A percentile compares a stretch with the other conserved stretches of the same genome.
Conservation (phyloP, 2,888 invertebrate species). For the Tachina fera region DNA sequence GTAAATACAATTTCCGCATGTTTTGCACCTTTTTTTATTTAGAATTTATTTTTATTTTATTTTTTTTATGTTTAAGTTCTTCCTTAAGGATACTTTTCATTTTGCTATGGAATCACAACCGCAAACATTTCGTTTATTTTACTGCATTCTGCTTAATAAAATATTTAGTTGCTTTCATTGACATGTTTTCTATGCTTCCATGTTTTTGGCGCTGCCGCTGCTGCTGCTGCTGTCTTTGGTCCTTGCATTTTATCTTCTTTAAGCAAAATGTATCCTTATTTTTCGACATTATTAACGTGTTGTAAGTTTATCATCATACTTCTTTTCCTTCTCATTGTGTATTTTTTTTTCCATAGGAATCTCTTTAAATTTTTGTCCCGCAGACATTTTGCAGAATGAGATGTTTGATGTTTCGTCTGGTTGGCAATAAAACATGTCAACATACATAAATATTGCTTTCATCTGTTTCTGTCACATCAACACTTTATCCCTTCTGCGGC, state of each 20-base stretch:
- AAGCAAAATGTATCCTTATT: slow-evolving; percentile 42
- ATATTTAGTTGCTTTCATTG: slow-evolving; percentile 80
- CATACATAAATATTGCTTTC: slow-evolving; percentile 48
- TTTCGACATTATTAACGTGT: slow-evolving; percentile 49
- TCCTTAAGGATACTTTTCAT: slow-evolving; percentile 71
- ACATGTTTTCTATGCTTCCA: slow-evolving; percentile 76
- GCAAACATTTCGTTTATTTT: slow-evolving; percentile 75
- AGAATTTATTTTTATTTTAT: slow-evolving; percentile 36
- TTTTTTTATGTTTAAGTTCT: slow-evolving; percentile 43
- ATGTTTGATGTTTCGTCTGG: slow-evolving; percentile 50
- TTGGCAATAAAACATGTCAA: slow-evolving; percentile 67
- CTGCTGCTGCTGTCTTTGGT: slow-evolving; percentile 12
- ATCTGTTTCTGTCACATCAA: slow-evolving; percentile 55
- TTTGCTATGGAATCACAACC: slow-evolving; percentile 76
- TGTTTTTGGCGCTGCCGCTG: slow-evolving; percentile 11
- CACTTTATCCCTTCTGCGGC: slow-evolving; percentile 51
- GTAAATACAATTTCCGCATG: slow-evolving; percentile 55
- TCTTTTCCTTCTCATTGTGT: slow-evolving; percentile 22
- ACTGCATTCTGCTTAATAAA: slow-evolving; percentile 77
- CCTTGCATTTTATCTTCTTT: slow-evolving; percentile 54
- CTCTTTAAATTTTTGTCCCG: slow-evolving; percentile 45
- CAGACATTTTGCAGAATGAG: slow-evolving; percentile 53
- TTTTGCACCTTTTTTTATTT: slow-evolving; percentile 55
- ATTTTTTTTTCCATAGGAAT: slow-evolving; percentile 31
- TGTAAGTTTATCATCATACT: slow-evolving; percentile 55